Base-by-base conservation (phyloP, 2,888 invertebrate genomes). In the Yponomeuta plumbellus region DNA sequence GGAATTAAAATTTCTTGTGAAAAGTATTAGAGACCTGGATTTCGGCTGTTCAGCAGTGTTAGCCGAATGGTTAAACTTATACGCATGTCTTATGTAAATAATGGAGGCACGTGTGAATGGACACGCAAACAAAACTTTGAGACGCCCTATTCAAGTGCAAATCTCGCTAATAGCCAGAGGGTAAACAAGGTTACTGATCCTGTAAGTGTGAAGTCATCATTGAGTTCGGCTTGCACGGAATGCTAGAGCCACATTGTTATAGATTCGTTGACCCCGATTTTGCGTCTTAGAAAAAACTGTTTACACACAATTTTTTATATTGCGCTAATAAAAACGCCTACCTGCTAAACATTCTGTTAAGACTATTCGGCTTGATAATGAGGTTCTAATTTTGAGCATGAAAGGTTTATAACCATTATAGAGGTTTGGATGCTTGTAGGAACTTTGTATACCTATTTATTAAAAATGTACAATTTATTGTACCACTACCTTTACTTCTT, bases 141-240 rank as follows among this genome's bases (percentile, higher is more conserved):
- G 39, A 39, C 17, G 13, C 17, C 21, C 22, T 62, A 39, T 62
- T 62, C n/a, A 62, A 20, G 62, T 62, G 39, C 34, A 39, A 62
- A 59, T 58, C 22, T n/a, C 13, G 23, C 59, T 59, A 23, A 59
- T 59, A 59, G 23, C 13, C 11, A 59, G 8, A 59, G 59, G 59
- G 22, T 23, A 59, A 59, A 59, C 62, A 34, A 39, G 62, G 62
- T 34, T n/a, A 39, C 62, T 62, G 34, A 11, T 62, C 62, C 34
- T 22, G 20, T 23, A 52, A 52, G 44, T 52, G 44, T 52, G 44
- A 52, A 52, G 17, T 52, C 44, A 52, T 52, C 44, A 52, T 52
- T 52, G 17, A 17, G 44, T 52, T 52, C 17, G 44, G 44, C 44
- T 52, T 17, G 44, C 17, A 17, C 17, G 44, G 44, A 52, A 52